Evolutionary conservation across 53 echinoderm and acorn worm genomes (phyloP).

Genomic region (Pentamera pediparva): DNA sequence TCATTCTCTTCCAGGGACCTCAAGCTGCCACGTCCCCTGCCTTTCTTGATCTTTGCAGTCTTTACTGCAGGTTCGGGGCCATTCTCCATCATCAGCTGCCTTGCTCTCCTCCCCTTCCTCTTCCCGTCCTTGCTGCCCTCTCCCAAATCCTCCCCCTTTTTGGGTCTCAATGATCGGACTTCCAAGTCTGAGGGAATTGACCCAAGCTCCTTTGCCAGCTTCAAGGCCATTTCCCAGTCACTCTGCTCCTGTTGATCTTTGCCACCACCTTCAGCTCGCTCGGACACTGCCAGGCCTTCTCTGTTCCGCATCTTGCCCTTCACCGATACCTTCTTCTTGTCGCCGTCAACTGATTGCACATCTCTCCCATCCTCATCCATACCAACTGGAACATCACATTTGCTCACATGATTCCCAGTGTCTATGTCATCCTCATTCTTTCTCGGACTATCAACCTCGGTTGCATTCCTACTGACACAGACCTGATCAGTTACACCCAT

Average conservation of each 20-base stretch:
- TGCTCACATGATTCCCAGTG: too few species aligned
- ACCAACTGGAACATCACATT: too few species aligned
- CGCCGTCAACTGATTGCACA: not conserved
- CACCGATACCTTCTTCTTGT: not conserved
- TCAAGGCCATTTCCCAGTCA: conserved; percentile 87
- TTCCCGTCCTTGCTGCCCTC: not conserved
- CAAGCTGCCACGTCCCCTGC: not conserved
- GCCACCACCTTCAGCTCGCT: not conserved
- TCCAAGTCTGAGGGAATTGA: conserved; percentile 68
- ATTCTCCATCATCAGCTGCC: conserved; percentile 21
- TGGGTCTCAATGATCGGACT: not conserved
- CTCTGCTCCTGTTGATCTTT: conserved; percentile 56
- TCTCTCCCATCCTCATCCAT: not conserved
- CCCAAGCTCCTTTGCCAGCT: conserved; percentile 76
- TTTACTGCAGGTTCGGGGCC: not conserved
- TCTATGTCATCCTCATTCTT: too few species aligned
- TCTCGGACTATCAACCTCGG: too few species aligned
- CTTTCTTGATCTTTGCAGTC: not conserved
- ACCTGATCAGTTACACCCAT: too few species aligned
- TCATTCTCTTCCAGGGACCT: not conserved
- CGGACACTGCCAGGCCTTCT: not conserved
- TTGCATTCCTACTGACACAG: too few species aligned
- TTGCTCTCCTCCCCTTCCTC: not conserved
- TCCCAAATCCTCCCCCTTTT: not conserved
- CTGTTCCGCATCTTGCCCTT: conserved; percentile 3